These are phyloP conservation scores for Drosophila peninsularis DNA, from an alignment of 2,888 invertebrate species.

Conservation along the genomic window DNA sequence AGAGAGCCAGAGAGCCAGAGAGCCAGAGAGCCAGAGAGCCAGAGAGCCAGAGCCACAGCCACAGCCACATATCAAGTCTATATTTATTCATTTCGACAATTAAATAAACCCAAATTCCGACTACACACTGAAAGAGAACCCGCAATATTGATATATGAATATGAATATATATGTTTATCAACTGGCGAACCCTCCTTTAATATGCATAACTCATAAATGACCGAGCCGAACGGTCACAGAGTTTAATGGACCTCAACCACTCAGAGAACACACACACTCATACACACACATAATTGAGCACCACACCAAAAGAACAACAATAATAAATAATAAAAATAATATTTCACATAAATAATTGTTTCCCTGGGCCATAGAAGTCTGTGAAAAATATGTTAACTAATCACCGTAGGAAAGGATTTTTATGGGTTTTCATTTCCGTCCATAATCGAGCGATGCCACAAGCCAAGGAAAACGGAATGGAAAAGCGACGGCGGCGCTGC, in stretches of 20 bases:
- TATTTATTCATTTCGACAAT: neutral
- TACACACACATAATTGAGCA: constrained; percentile 32
- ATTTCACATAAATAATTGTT: constrained; percentile 84
- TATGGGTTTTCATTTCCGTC: constrained; percentile 84
- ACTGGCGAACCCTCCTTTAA: constrained; percentile 45
- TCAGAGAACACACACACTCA: constrained; percentile 18
- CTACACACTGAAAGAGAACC: neutral
- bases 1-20: no score
- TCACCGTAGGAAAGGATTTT: constrained; percentile 84
- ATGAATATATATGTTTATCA: neutral
- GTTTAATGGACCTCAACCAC: constrained; percentile 69
- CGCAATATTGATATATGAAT: constrained; percentile 1
- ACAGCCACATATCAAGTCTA: neutral
- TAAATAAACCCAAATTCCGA: neutral
- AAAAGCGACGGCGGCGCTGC: constrained; percentile 4
- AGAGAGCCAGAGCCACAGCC: no score
- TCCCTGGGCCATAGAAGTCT: constrained; percentile 61
- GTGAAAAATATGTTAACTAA: constrained; percentile 83
- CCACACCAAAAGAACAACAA: constrained; percentile 48
- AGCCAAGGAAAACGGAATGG: constrained; percentile 18
- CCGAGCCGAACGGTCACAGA: constrained; percentile 41
- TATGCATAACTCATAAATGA: constrained; percentile 63
- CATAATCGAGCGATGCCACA: constrained; percentile 71
- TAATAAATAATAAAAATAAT: constrained; percentile 83
- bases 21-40: no score